Base-by-base conservation (phyloP, 2,797 vertebrate genomes). In the Poeciliopsis presidionis region DNA sequence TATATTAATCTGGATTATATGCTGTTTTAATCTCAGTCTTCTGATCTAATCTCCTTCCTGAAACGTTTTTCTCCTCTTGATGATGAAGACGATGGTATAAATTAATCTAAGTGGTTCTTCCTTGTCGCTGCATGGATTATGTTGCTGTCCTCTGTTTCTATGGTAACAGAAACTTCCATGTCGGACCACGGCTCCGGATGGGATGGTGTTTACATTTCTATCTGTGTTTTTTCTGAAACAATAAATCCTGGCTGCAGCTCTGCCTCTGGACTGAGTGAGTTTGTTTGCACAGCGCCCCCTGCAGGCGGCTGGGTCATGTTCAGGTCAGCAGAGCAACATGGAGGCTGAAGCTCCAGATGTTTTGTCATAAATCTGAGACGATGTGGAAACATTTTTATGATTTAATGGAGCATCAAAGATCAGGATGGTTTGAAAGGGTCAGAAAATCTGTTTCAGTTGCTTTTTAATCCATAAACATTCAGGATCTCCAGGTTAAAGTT, bases 171-270 rank as follows among this genome's bases (percentile, higher is more conserved):
- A 30, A 72, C 9, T 86, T 85, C 84, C 82, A 86, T 90, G 91
- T 93, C 86, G 3, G 83, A 87, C 36, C 81, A 89, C 91, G 86
- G 78, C 86, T 93, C 93, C 92, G 85, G 91, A 4, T 88, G 75
- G 47, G 79, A 86, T 75, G 4, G 86, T 90, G 87, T 87, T 81
- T 85, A 91, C 74, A 90, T 94, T 95, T 94, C 83, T 94, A 94
- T 90, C 74, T 90, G 85, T 84, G 95, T 92, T 93, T 93, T 93
- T 94, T 86, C 91, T 87, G 90, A 88, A 82, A 84, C 86, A 95
- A 95, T 93, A 95, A 90, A 94, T 90, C 89, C 91, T 92, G 93
- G 94, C 92, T 95, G 91, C 91, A 90, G 87, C 91, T 76, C 74
- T 22, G 63, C 36, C 63, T 65, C 20, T 1, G 2, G 4, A 4